phyloP scores from a whole-genome alignment of 2,113 vertebrate genomes.

The Synodontis membranacea region DNA sequence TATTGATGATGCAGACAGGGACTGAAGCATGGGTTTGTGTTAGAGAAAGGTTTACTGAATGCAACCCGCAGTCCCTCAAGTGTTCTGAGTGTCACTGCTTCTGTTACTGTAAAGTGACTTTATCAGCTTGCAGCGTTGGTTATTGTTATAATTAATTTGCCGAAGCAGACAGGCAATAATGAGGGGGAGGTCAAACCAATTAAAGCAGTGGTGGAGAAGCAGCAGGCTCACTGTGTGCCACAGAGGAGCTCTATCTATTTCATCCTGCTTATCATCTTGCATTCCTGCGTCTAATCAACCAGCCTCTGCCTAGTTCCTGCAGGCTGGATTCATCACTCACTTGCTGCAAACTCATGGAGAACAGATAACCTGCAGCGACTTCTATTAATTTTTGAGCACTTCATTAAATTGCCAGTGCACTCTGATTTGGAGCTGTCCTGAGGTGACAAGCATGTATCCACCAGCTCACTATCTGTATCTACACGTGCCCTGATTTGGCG shows the following conservation, averaged over 20 bases:
- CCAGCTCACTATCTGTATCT: conserved; percentile 18
- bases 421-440: conserved; percentile 45
- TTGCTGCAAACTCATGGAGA: conserved; percentile 41
- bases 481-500: not conserved
- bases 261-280: conserved; percentile 55
- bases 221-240: conserved; percentile 38
- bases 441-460: conserved; percentile 27
- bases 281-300: conserved; percentile 49
- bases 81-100: conserved; percentile 33
- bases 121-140: not conserved
- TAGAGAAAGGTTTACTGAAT: conserved; percentile 32
- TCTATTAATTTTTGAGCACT: conserved; percentile 60
- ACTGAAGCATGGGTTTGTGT: not conserved
- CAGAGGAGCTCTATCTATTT: conserved; percentile 46
- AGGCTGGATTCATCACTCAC: conserved; percentile 42
- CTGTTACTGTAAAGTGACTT: not conserved
- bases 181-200: conserved; percentile 58
- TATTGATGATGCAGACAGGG: conserved; percentile 25
- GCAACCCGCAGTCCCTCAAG: conserved; percentile 5
- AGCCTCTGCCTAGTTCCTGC: conserved; percentile 40
- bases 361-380: conserved; percentile 57
- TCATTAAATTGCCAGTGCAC: conserved; percentile 57
- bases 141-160: conserved; percentile 38
- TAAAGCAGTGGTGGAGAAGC: conserved; percentile 47
- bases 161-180: conserved; percentile 49